Evolutionary conservation across 2,797 vertebrate species (phyloP).

Genomic region (Spinibarbus caldwelli): DNA sequence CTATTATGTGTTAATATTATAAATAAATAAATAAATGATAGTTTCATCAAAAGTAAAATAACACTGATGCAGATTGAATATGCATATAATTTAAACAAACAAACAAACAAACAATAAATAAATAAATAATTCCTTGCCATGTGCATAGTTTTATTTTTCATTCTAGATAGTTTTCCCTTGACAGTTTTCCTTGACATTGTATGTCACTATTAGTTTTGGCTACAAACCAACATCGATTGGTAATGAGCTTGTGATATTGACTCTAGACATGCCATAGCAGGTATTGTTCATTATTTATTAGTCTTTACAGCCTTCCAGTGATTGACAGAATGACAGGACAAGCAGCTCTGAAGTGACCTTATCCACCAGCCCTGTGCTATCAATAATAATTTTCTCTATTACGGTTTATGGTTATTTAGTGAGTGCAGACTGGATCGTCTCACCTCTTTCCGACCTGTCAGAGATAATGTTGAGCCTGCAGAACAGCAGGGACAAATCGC

Average conservation of each 20-base stretch:
- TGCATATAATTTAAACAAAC: not conserved
- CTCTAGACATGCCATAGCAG: not conserved
- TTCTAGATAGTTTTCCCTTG: not conserved
- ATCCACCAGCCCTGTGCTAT: slow-evolving; percentile 4
- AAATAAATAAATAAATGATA: not conserved
- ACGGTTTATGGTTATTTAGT: slow-evolving; percentile 50
- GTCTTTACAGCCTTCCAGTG: not conserved
- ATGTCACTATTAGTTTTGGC: not conserved
- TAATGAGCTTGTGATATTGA: not conserved
- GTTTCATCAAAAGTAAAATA: not conserved
- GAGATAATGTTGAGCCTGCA: slow-evolving; percentile 40
- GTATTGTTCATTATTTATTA: not conserved
- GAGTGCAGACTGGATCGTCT: slow-evolving; percentile 12
- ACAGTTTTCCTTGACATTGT: not conserved
- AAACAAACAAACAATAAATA: not conserved
- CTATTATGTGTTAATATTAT: no score
- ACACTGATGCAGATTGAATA: not conserved
- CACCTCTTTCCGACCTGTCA: slow-evolving; percentile 25
- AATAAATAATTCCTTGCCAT: not conserved
- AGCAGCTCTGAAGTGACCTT: slow-evolving; percentile 5
- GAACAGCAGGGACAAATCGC: slow-evolving; percentile 16
- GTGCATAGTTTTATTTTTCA: not conserved
- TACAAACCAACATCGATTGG: not conserved
- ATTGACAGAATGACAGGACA: slow-evolving; percentile 31
- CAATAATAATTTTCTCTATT: slow-evolving; percentile 41